These are phyloP conservation scores for Tethea ocularis DNA, from an alignment of 2,888 invertebrate genomes.

Conservation along the genomic window DNA sequence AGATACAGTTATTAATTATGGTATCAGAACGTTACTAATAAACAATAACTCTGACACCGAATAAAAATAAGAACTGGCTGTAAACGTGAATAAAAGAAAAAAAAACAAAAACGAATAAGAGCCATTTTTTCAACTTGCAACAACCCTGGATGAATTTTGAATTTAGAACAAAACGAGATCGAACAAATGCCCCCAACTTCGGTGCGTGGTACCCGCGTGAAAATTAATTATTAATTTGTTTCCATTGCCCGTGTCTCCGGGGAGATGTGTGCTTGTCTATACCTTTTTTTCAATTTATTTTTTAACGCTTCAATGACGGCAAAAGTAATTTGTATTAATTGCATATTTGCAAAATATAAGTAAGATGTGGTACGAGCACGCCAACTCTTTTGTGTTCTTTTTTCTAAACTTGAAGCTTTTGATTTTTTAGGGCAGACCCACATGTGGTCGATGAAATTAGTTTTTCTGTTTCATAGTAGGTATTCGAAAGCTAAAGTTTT, in stretches of 20 bases:
- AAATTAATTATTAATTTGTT: constrained; percentile 82
- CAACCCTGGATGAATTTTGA: constrained; percentile 65
- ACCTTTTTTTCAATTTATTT: constrained; percentile 61
- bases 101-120: constrained; percentile 30
- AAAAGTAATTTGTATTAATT: constrained; percentile 68
- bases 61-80: neutral
- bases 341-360: constrained; percentile 17
- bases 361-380: too few species aligned
- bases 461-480: neutral
- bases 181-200: constrained; percentile 65
- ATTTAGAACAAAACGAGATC: constrained; percentile 74
- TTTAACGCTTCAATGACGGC: constrained; percentile 65
- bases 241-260: constrained; percentile 63
- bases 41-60: neutral
- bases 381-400: too few species aligned
- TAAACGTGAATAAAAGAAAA: constrained; percentile 34
- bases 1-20: constrained; percentile 11
- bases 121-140: constrained; percentile 70
- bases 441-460: neutral
- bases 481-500: neutral
- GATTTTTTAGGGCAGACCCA: too few species aligned
- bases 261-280: constrained; percentile 62
- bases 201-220: constrained; percentile 63
- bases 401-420: too few species aligned
- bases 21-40: neutral